Conservation (phyloP, 2,888 invertebrate species). For the Morpho helenor region DNA sequence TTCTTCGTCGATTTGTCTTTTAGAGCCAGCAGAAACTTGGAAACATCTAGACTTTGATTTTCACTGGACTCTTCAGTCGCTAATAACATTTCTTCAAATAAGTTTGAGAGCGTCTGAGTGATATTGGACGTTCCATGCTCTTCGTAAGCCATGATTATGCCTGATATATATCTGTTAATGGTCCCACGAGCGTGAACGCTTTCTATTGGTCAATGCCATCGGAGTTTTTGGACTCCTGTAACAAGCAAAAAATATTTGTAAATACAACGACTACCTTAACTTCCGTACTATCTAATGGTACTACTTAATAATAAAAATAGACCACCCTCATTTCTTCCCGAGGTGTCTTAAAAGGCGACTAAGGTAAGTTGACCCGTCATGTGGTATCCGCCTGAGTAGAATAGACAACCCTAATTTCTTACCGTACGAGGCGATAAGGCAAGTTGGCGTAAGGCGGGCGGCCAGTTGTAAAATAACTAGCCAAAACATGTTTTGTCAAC, state of each 20-base stretch:
- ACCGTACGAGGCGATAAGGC: too few species aligned
- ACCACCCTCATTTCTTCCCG: too few species aligned
- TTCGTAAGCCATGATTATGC: slow-evolving; percentile 47
- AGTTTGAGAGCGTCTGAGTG: slow-evolving; percentile 57
- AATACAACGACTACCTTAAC: too few species aligned
- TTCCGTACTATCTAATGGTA: too few species aligned
- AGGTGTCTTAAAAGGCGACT: too few species aligned
- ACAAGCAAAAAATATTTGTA: not conserved
- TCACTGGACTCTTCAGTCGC: slow-evolving; percentile 51
- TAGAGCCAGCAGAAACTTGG: slow-evolving; percentile 54
- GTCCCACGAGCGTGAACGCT: not conserved
- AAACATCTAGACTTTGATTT: slow-evolving; percentile 54
- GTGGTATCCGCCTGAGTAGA: too few species aligned
- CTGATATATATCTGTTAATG: slow-evolving; percentile 1
- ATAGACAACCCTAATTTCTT: too few species aligned
- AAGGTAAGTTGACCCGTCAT: too few species aligned
- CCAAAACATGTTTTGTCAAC: too few species aligned
- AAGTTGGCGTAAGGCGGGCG: too few species aligned
- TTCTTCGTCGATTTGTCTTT: slow-evolving; percentile 51
- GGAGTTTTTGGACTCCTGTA: slow-evolving; percentile 7
- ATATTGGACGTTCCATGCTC: slow-evolving; percentile 51
- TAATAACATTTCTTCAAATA: slow-evolving; percentile 64
- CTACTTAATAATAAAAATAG: too few species aligned
- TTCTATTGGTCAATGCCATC: not conserved
- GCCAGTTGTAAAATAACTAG: too few species aligned